Base-by-base conservation (phyloP, 2,113 vertebrate genomes). In the Tetrax tetrax region DNA sequence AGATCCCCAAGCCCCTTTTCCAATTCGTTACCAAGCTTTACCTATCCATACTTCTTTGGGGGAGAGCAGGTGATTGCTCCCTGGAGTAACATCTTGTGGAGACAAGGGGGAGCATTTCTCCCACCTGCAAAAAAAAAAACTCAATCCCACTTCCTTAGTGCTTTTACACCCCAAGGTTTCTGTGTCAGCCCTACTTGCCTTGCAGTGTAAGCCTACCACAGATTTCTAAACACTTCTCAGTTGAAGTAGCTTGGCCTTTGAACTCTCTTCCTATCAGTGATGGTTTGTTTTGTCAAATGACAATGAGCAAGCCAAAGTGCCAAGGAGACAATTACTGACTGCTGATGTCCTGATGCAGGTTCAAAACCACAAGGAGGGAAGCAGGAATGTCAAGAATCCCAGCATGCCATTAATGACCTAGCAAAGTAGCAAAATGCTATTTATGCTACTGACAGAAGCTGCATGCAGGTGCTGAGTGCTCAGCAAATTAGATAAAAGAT, bases 401-500 rank as follows among this genome's bases (percentile, higher is more conserved):
- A 15, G 65, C 89, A 97, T 98, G 97, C 98, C 97, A 97, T 96
- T 97, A 97, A 98, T 97, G 97, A 97, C 94, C 95, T 71, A 97
- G 83, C 51, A 75, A 92, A 97, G 96, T 65, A 93, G 37, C 43
- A 96, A 96, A 93, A 96, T 81, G 87, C 90, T 87, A 74, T 90
- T 95, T 94, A 93, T 2, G 89, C 80, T 96, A 94, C 97, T 97
- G 97, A 97, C 97, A 97, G 93, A 88, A 95, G 71, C 77, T 94
- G 65, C 60, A 66, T 60, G 82, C 97, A 98, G 98, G 98, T 98
- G 98, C 92, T 96, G 95, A 97, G 95, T 83, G 90, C 93, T 97
- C 97, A 93, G 82, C 83, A 92, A 95, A 96, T 85, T 93, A 97
- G 93, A 97, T 95, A 95, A 98, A 97, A 96, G 95, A 94, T 81